Evolutionary conservation across 2,888 invertebrate genomes (phyloP).

Genomic region (Ptychoptera contaminata): DNA sequence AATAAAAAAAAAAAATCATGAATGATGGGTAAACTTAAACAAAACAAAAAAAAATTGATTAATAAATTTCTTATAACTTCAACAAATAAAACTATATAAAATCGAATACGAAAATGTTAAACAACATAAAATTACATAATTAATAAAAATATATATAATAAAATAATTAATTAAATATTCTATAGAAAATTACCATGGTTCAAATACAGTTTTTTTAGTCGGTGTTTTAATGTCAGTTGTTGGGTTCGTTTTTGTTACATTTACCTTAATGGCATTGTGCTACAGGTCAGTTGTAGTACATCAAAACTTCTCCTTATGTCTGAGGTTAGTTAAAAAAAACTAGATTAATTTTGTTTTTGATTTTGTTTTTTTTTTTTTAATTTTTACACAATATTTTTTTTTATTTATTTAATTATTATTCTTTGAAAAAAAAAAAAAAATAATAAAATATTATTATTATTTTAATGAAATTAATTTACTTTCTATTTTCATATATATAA

Average conservation of each 20-base stretch:
- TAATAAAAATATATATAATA: too few relatives aligned
- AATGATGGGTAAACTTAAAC: too few relatives aligned
- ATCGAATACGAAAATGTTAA: too few relatives aligned
- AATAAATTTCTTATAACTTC: too few relatives aligned
- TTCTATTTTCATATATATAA: too few relatives aligned
- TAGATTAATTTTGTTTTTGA: conserved; percentile 3
- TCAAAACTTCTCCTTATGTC: conserved; percentile 97
- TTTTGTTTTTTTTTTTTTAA: neutral
- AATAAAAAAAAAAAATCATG: too few relatives aligned
- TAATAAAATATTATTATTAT: neutral
- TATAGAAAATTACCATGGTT: conserved; percentile 92
- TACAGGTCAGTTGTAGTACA: conserved; percentile 99
- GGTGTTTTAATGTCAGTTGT: conserved; percentile 97
- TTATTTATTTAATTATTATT: neutral
- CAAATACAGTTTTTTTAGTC: conserved; percentile 94
- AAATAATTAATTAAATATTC: too few relatives aligned
- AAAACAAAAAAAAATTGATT: neutral
- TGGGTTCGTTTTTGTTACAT: conserved; percentile 97
- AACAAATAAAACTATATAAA: too few relatives aligned
- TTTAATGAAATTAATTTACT: too few relatives aligned
- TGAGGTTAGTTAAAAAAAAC: conserved; percentile 79
- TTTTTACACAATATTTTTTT: neutral
- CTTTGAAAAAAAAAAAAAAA: neutral
- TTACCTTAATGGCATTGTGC: conserved; percentile 98
- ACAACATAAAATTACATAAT: too few relatives aligned